phyloP scores from a whole-genome alignment of 2,888 invertebrate species.

The Aleiodes leptofemur region DNA sequence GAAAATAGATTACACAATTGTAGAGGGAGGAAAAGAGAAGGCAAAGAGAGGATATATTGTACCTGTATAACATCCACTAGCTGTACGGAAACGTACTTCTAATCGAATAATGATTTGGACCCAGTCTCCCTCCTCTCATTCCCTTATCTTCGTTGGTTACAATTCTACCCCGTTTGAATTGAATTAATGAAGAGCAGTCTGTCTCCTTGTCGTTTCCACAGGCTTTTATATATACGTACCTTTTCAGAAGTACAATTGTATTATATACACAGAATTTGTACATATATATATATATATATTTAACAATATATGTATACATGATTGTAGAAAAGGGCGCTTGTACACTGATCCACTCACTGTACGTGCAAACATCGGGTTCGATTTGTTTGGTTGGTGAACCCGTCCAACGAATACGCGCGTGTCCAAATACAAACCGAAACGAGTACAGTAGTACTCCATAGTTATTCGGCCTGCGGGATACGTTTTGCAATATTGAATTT shows the following conservation, averaged over 20 bases:
- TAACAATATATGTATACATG: not conserved
- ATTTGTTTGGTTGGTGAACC: constrained; percentile 52
- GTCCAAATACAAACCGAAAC: constrained; percentile 31
- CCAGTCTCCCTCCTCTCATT: constrained; percentile 2
- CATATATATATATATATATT: not conserved
- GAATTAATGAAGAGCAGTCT: constrained; percentile 60
- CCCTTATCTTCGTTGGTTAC: constrained; percentile 4
- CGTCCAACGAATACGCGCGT: constrained; percentile 34
- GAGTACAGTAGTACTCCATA: constrained; percentile 9
- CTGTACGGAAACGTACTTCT: constrained; percentile 42
- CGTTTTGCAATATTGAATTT: constrained; percentile 36
- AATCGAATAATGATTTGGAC: constrained; percentile 48
- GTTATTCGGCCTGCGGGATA: constrained; percentile 13
- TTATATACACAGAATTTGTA: not conserved
- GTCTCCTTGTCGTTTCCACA: constrained; percentile 40
- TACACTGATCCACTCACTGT: constrained; percentile 52
- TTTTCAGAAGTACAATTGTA: constrained; percentile 1
- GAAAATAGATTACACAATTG: constrained; percentile 6
- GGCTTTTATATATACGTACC: constrained; percentile 11
- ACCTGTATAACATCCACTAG: constrained; percentile 35
- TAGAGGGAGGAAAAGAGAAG: not conserved
- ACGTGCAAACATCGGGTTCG: constrained; percentile 54
- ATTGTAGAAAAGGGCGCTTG: constrained; percentile 1
- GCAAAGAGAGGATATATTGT: constrained; percentile 6
- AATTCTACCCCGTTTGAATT: constrained; percentile 46